phyloP scores from a whole-genome alignment of 1,140 invertebrate species.

The Heterodera carotae region DNA sequence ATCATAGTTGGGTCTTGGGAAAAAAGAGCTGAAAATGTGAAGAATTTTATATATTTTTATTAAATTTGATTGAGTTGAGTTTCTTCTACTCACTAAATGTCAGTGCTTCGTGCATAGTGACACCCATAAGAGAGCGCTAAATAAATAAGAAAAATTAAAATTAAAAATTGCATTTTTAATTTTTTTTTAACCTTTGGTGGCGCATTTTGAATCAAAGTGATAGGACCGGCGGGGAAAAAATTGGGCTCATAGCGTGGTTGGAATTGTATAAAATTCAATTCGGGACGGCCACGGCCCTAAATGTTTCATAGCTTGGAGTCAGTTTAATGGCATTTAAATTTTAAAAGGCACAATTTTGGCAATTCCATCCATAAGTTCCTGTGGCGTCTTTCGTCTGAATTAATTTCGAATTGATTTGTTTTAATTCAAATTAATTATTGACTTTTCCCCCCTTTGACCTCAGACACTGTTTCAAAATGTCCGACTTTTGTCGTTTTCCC shows the following conservation, averaged over 20 bases:
- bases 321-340: background rate
- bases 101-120: constrained; percentile 4
- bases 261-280: constrained; percentile 19
- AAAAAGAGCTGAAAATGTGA: constrained; percentile 12
- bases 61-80: too few relatives aligned
- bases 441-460: too few relatives aligned
- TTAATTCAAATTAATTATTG: too few relatives aligned
- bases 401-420: background rate
- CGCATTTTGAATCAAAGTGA: constrained; percentile 27
- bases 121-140: constrained; percentile 5
- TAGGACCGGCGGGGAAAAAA: constrained; percentile 38
- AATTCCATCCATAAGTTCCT: constrained; percentile 37
- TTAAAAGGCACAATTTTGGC: constrained; percentile 22
- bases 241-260: constrained; percentile 41
- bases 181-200: constrained; percentile 23
- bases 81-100: constrained; percentile 4
- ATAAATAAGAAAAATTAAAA: background rate
- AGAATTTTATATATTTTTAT: too few relatives aligned
- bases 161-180: background rate
- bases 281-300: constrained; percentile 10
- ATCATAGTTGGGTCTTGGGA: background rate
- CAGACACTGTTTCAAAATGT: constrained; percentile 38
- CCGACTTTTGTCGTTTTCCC: constrained; percentile 1
- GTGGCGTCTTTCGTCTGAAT: constrained; percentile 13
- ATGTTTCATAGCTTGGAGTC: background rate